Conservation (phyloP, 2,797 vertebrate species). For the Melanotaenia parkinsoni region DNA sequence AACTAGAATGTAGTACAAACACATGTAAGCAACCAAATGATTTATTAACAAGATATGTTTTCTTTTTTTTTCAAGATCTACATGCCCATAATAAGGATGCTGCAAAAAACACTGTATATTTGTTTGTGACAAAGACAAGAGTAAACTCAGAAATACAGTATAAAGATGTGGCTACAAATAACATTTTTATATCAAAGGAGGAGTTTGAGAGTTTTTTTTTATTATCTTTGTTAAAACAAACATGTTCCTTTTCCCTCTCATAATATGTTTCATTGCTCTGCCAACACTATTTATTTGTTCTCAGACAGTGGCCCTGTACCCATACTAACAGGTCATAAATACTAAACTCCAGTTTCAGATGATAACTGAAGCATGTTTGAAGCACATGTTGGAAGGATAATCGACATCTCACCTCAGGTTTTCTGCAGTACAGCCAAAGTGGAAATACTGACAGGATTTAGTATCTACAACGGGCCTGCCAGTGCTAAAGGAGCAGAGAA, state of each 20-base stretch:
- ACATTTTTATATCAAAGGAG: background rate
- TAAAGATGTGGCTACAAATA: no score
- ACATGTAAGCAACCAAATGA: background rate
- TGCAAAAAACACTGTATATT: background rate
- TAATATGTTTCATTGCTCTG: background rate
- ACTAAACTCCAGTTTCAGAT: background rate
- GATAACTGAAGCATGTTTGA: background rate
- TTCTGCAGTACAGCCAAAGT: constrained; percentile 63
- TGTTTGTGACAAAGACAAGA: background rate
- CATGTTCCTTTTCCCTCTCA: constrained; percentile 4
- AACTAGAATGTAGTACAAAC: background rate
- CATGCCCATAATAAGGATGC: no score
- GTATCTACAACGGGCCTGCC: constrained; percentile 75
- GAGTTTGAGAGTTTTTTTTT: no score
- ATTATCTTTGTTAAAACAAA: background rate
- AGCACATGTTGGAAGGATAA: background rate
- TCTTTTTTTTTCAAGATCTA: no score
- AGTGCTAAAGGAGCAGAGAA: constrained; percentile 65
- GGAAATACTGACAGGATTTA: constrained; percentile 67
- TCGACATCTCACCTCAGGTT: constrained; percentile 75
- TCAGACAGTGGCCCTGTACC: background rate
- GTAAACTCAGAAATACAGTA: background rate
- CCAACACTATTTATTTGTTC: background rate
- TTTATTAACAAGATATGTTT: no score
- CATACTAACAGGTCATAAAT: background rate